Base-by-base conservation (phyloP, 2,888 invertebrate species). In the Arctia plantaginis region DNA sequence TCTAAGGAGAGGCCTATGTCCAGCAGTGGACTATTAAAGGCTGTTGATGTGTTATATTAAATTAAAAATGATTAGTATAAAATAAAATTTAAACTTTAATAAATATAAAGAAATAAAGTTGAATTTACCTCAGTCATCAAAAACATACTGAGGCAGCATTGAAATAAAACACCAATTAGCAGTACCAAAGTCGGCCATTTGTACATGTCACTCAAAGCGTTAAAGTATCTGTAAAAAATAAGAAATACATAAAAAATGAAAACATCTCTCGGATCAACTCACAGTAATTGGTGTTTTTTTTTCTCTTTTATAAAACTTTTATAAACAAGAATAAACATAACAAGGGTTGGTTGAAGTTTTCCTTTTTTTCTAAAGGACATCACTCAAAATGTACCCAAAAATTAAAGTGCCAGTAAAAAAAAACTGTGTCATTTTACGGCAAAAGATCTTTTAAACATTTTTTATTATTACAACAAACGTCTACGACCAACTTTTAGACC, bases 121-220 rank as follows among this genome's bases (percentile, higher is more conserved):
- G 30, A 30, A 30, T 33, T 77, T 83, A 94, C 93, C 89, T 93
- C 90, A 66, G 87, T 89, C 78, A 93, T 84, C 3, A 90, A 72
- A 30, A 94, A 82, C 12, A 93, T 76, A 41, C 90, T 84, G 1
- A 92, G 78, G 76, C 94, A 93, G 2, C 82, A 82, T 47, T 86
- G 84, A 68, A 88, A 73, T 1, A 91, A 80, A 0, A 87, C 86
- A 30, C 84, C 87, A 6, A 88, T 74, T 0, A 93, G 81, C 8
- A 93, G 93, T 0, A 92, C 81, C 20, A 92, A 77, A 7, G 90
- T 80, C 0, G 89, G 81, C 93, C 93, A 93, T 76, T 91, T 92
- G 76, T 89, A 93, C 85, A 92, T 91, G 1, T 75, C 76, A 7
- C 86, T 89, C 23, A 93, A 73, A 0, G 68, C 82, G 18, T 82